A percentile compares a stretch with the other conserved stretches of the same genome.
These are phyloP conservation scores for Paratrypauchen microcephalus DNA, from an alignment of 2,797 vertebrate genomes.

Conservation along the genomic window DNA sequence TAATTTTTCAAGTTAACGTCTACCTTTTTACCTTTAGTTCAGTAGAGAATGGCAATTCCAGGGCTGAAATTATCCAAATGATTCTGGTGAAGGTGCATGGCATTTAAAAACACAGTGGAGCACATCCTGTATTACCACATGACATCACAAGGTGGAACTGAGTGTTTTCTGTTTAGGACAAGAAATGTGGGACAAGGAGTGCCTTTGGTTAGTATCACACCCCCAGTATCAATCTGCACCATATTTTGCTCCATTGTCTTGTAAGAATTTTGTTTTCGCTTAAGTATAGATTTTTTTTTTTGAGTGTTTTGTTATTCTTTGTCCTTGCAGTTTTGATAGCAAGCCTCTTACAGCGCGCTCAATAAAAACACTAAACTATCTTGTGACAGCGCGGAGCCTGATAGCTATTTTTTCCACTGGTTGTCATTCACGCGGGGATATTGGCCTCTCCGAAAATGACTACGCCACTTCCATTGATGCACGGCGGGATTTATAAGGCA, in stretches of 20 bases:
- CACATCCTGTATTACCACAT: too few species aligned
- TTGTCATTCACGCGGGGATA: conserved; percentile 53
- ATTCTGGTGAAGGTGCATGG: too few species aligned
- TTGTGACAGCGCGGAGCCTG: conserved; percentile 49
- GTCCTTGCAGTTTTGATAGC: conserved; percentile 46
- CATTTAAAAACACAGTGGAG: too few species aligned
- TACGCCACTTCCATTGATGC: conserved; percentile 35
- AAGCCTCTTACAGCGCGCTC: conserved; percentile 58
- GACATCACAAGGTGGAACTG: too few species aligned
- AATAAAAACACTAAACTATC: conserved; percentile 63
- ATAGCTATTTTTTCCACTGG: conserved; percentile 59
- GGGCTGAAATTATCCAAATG: too few species aligned
- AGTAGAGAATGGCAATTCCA: too few species aligned
- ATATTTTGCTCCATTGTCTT: conserved; percentile 22
- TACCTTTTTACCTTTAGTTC: too few species aligned
- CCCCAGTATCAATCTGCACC: too few species aligned
- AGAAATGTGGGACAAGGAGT: too few species aligned
- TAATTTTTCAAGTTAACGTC: too few species aligned
- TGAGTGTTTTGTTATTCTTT: conserved; percentile 52
- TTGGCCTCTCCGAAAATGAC: conserved; percentile 50
- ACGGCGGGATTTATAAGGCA: conserved; percentile 54
- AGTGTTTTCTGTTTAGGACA: too few species aligned
- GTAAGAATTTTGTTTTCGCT: conserved; percentile 17
- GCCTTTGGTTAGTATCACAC: too few species aligned
- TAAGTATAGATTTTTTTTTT: conserved; percentile 10